A percentile compares a stretch with the other conserved stretches of the same genome.
Evolutionary conservation across 2,113 vertebrate genomes (phyloP).

Genomic region (Malaclemys terrapin): DNA sequence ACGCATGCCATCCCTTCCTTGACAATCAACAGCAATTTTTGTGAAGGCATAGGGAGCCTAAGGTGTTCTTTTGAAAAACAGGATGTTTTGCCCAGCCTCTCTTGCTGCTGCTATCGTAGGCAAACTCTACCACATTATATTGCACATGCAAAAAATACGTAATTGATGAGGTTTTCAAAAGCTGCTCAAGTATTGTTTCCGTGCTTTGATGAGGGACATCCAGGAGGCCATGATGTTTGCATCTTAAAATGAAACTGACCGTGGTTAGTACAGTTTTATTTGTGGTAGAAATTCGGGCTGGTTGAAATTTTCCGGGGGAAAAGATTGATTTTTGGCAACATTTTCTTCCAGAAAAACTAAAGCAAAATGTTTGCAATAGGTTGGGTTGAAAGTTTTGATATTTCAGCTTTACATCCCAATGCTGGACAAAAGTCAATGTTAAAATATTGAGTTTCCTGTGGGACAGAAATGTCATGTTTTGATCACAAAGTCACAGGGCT

Average conservation of each 20-base stretch:
- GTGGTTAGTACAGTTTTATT: rapidly evolving
- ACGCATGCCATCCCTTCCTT: not conserved
- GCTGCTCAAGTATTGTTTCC: not conserved
- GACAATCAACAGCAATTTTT: not conserved
- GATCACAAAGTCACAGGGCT: not conserved
- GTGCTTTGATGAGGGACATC: not conserved
- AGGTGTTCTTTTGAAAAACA: not conserved
- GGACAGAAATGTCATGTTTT: rapidly evolving
- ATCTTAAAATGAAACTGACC: not conserved
- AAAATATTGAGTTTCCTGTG: not conserved
- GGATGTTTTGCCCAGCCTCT: not conserved
- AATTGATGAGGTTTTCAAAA: not conserved
- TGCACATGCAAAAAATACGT: not conserved
- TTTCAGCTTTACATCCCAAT: not conserved
- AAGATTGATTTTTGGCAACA: not conserved
- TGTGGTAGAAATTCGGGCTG: not conserved
- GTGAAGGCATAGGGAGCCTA: not conserved
- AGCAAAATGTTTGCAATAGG: not conserved
- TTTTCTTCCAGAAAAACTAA: not conserved
- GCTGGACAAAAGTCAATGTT: not conserved
- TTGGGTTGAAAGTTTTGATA: not conserved
- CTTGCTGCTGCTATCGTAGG: not conserved
- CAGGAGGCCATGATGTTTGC: not conserved
- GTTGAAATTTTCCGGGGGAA: not conserved
- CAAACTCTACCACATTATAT: not conserved